Conservation (phyloP, 2,113 vertebrate genomes). For the Silurus glanis region DNA sequence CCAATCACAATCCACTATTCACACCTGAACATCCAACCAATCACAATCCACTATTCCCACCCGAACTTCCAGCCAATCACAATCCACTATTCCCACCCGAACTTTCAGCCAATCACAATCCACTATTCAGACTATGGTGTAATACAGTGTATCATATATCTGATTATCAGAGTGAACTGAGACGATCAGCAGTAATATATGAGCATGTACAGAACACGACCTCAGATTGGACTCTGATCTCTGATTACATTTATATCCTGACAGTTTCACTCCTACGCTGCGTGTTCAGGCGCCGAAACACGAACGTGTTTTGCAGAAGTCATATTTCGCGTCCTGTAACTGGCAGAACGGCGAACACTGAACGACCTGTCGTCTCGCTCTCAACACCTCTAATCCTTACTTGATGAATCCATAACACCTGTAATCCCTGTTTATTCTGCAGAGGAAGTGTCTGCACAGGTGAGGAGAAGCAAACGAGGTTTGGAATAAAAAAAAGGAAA, state of each 20-base stretch:
- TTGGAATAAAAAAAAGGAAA: not conserved
- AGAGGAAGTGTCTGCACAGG: not conserved
- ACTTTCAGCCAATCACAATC: too few relatives aligned
- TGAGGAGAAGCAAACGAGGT: not conserved
- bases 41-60: too few relatives aligned
- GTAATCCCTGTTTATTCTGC: slow-evolving; percentile 13
- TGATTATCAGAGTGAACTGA: not conserved
- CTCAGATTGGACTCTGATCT: not conserved
- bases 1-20: too few relatives aligned
- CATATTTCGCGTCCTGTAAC: not conserved
- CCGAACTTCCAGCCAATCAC: too few relatives aligned
- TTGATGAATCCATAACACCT: slow-evolving; percentile 20
- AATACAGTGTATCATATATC: not conserved
- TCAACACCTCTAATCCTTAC: slow-evolving; percentile 13
- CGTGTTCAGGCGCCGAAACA: not conserved
- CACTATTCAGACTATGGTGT: too few relatives aligned
- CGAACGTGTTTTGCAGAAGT: not conserved
- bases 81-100: too few relatives aligned
- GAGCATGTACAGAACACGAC: not conserved
- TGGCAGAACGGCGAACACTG: not conserved
- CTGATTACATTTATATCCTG: not conserved
- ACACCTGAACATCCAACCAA: too few relatives aligned
- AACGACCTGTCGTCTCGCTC: not conserved
- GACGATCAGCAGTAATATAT: not conserved
- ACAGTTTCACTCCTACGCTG: not conserved